Conservation (phyloP, 2,888 invertebrate genomes). For the Sminthurinus aureus region DNA sequence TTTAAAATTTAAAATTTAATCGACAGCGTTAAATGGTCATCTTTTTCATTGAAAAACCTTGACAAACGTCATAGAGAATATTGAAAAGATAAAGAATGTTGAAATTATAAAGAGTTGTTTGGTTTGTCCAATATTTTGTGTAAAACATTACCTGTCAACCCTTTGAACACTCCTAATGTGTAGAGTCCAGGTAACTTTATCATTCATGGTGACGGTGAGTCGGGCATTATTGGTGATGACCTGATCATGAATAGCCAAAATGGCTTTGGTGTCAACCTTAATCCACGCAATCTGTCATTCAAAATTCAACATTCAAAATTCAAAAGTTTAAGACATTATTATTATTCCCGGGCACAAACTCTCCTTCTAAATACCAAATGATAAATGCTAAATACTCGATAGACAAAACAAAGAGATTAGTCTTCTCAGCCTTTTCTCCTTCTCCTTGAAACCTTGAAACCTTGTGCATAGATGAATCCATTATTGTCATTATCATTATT, state of each 20-base stretch:
- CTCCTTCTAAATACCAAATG: background rate
- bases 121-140: no score
- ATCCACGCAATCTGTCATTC: conserved; percentile 85
- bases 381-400: no score
- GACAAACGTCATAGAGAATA: no score
- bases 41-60: no score
- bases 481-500: no score
- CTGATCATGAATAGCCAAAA: conserved; percentile 91
- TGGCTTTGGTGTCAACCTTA: conserved; percentile 81
- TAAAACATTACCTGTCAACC: conserved; percentile 69
- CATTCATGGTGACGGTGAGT: conserved; percentile 88
- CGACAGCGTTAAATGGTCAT: no score
- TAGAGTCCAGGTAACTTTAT: conserved; percentile 83
- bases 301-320: conserved; percentile 22
- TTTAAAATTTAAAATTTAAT: no score
- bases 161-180: conserved; percentile 84
- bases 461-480: background rate
- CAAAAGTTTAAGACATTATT: background rate
- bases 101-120: no score
- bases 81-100: background rate
- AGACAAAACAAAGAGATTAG: background rate
- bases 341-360: background rate
- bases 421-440: background rate
- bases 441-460: background rate
- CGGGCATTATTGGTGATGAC: conserved; percentile 92